A percentile compares a stretch with the other conserved stretches of the same genome.
Conservation (phyloP, 2,113 vertebrate species). For the Callipepla squamata region DNA sequence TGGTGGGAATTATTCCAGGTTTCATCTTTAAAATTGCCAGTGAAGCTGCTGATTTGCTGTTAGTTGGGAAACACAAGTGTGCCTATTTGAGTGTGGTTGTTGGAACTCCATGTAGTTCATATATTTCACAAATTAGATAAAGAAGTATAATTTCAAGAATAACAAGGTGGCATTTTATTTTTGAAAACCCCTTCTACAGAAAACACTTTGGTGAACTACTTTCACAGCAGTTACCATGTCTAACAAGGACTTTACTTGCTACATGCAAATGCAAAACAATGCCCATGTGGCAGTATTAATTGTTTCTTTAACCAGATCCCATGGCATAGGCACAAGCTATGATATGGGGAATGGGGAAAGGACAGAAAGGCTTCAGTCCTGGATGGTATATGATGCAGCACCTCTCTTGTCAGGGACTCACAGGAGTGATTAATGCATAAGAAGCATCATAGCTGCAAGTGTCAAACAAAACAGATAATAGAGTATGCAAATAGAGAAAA, state of each 20-base stretch:
- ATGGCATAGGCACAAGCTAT: neutral
- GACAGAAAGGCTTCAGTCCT: neutral
- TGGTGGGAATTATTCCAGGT: neutral
- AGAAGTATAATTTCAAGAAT: neutral
- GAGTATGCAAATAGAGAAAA: slow-evolving; percentile 69
- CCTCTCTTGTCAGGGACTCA: slow-evolving; percentile 30
- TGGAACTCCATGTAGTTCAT: neutral
- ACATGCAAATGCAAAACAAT: neutral
- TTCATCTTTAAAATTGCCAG: neutral
- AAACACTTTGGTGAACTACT: neutral
- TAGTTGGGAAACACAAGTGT: neutral
- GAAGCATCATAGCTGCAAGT: slow-evolving; percentile 57
- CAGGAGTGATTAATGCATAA: slow-evolving; percentile 61
- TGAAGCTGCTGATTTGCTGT: slow-evolving; percentile 9
- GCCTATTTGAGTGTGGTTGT: neutral
- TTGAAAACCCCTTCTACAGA: neutral
- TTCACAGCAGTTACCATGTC: neutral
- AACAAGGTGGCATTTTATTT: neutral
- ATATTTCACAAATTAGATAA: neutral
- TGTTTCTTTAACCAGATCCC: neutral
- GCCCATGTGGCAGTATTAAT: neutral
- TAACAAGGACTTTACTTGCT: neutral
- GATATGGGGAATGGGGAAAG: neutral
- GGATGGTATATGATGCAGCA: slow-evolving; percentile 27
- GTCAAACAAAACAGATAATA: slow-evolving; percentile 73